Percentiles rank a stretch among this genome's conserved stretches.
phyloP scores from a whole-genome alignment of 2,888 invertebrate genomes.

The Tachina fera region DNA sequence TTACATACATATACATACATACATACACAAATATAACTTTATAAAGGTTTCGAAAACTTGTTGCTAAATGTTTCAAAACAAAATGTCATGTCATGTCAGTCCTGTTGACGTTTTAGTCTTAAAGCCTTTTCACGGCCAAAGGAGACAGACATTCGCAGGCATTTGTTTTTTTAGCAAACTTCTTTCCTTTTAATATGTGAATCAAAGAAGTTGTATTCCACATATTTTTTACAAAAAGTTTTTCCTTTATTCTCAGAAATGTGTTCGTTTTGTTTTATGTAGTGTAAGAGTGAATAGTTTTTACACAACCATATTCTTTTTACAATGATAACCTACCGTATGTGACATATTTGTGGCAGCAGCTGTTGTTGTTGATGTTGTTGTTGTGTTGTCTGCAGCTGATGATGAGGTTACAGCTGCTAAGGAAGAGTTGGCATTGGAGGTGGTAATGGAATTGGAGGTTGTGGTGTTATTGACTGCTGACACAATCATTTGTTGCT shows the following conservation, averaged over 20 bases:
- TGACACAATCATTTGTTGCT: conserved; percentile 62
- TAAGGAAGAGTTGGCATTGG: conserved; percentile 48
- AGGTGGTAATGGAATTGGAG: conserved; percentile 51
- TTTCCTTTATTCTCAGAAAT: conserved; percentile 5
- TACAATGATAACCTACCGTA: conserved; percentile 77
- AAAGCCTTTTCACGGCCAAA: neutral
- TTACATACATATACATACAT: too few relatives aligned
- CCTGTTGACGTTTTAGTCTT: neutral
- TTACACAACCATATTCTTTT: conserved; percentile 61
- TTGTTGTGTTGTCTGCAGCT: conserved; percentile 68
- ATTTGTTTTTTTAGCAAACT: conserved; percentile 24
- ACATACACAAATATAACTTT: too few relatives aligned
- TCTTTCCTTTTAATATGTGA: neutral
- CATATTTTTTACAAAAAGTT: conserved; percentile 13
- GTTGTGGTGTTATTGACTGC: conserved; percentile 52
- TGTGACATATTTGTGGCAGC: conserved; percentile 74
- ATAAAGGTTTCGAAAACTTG: neutral
- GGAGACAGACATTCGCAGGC: neutral
- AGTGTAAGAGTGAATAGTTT: neutral
- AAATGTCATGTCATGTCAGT: conserved; percentile 9
- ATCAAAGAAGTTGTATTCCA: neutral
- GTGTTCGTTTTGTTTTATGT: neutral
- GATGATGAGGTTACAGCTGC: conserved; percentile 70
- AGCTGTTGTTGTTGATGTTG: conserved; percentile 75
- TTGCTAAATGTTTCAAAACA: conserved; percentile 16